Conservation (phyloP, 2,888 invertebrate species). For the Cerceris ruficornis region DNA sequence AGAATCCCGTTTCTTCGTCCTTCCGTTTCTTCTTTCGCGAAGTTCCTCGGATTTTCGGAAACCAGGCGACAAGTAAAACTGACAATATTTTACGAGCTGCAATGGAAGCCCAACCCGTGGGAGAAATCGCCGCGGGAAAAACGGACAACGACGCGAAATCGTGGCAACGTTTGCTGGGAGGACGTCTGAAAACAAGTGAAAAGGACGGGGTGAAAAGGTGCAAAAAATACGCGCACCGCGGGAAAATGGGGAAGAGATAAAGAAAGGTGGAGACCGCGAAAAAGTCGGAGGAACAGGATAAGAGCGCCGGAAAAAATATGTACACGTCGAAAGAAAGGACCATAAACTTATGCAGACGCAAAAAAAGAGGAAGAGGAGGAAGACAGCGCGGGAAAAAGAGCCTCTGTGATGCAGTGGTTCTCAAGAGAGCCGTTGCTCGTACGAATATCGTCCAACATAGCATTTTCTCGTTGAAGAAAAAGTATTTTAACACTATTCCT, state of each 20-base stretch:
- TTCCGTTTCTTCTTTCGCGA: too few relatives aligned
- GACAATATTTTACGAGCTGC: too few relatives aligned
- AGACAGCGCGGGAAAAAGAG: constrained; percentile 9
- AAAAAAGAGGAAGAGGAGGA: too few relatives aligned
- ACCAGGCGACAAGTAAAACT: too few relatives aligned
- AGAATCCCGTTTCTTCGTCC: too few relatives aligned
- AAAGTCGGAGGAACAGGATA: constrained; percentile 12
- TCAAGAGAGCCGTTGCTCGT: too few relatives aligned
- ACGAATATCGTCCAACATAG: too few relatives aligned
- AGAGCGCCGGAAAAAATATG: neutral
- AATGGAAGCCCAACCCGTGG: too few relatives aligned
- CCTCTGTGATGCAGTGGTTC: neutral
- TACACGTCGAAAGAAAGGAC: constrained; percentile 6
- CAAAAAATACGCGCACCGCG: neutral
- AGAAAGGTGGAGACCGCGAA: constrained; percentile 8
- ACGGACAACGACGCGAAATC: constrained; percentile 4
- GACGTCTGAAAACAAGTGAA: constrained; percentile 12
- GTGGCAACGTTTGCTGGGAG: constrained; percentile 14
- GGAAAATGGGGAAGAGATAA: constrained; percentile 8
- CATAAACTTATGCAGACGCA: too few relatives aligned
- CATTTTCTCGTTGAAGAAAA: too few relatives aligned
- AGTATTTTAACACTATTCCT: too few relatives aligned
- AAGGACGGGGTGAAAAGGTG: constrained; percentile 5
- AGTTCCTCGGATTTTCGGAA: too few relatives aligned
- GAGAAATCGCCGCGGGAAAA: neutral